Evolutionary conservation across 2,113 vertebrate genomes (phyloP).

Genomic region (Sturnira hondurensis): DNA sequence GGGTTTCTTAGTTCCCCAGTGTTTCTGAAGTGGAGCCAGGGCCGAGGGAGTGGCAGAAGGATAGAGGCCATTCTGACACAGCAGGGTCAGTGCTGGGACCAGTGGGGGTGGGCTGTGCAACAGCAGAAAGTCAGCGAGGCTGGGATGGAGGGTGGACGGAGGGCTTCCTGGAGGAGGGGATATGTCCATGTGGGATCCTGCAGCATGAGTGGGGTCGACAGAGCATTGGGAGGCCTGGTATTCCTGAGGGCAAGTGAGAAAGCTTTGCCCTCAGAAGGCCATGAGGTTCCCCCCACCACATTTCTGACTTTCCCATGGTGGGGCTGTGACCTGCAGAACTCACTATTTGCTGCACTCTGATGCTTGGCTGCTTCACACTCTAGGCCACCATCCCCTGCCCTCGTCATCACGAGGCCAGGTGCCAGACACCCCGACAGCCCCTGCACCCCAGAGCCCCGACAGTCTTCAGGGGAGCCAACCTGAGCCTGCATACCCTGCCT

Average conservation of each 20-base stretch:
- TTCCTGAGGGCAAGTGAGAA: neutral
- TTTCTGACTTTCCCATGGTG: neutral
- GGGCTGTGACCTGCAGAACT: neutral
- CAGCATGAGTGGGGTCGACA: neutral
- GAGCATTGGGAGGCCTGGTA: neutral
- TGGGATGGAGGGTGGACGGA: no score
- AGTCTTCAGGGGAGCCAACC: neutral
- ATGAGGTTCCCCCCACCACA: no score
- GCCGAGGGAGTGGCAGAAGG: neutral
- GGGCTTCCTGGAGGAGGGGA: neutral
- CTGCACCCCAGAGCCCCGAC: neutral
- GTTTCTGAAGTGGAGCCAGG: neutral
- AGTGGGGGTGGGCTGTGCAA: neutral
- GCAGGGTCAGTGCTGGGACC: neutral
- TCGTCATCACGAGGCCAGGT: no score
- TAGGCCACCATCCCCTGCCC: rapidly evolving
- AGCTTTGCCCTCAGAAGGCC: neutral
- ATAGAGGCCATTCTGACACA: neutral
- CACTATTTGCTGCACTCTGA: neutral
- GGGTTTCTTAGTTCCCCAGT: neutral
- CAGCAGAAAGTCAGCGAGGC: neutral
- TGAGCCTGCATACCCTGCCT: neutral
- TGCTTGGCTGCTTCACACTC: neutral
- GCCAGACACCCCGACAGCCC: neutral
- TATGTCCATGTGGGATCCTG: neutral